These are phyloP conservation scores for Drosophila subpulchrella DNA, from an alignment of 1,140 invertebrate species.

Conservation along the genomic window DNA sequence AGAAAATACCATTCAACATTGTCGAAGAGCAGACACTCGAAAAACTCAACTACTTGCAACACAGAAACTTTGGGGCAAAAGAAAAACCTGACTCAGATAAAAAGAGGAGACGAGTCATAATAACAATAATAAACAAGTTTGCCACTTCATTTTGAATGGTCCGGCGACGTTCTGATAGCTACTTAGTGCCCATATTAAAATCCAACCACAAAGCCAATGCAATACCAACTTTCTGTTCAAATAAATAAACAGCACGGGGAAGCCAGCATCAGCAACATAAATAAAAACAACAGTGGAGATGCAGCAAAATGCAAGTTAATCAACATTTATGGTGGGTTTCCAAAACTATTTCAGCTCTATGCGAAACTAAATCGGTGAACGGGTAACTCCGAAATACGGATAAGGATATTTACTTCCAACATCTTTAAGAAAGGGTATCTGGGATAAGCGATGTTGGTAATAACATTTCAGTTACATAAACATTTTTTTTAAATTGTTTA, in stretches of 20 bases:
- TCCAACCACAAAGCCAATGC: slow-evolving; percentile 65
- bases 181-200: slow-evolving; percentile 80
- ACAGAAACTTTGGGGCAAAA: slow-evolving; percentile 32
- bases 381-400: background rate
- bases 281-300: slow-evolving; percentile 10
- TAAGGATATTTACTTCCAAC: background rate
- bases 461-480: too few species aligned
- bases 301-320: slow-evolving; percentile 54
- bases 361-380: background rate
- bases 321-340: slow-evolving; percentile 68
- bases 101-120: slow-evolving; percentile 53
- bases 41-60: slow-evolving; percentile 58
- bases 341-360: slow-evolving; percentile 42
- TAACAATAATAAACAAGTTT: slow-evolving; percentile 81
- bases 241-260: slow-evolving; percentile 61
- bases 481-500: too few species aligned
- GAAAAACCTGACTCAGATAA: slow-evolving; percentile 27
- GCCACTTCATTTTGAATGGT: slow-evolving; percentile 79
- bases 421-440: background rate
- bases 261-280: slow-evolving; percentile 28
- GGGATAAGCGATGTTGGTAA: background rate
- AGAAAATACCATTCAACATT: slow-evolving; percentile 67
- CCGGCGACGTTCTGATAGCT: slow-evolving; percentile 66
- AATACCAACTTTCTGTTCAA: slow-evolving; percentile 40
- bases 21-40: slow-evolving; percentile 65